A percentile compares a stretch with the other conserved stretches of the same genome.
Evolutionary conservation across 2,113 vertebrate species (phyloP).

Genomic region (Brienomyrus longianalis): DNA sequence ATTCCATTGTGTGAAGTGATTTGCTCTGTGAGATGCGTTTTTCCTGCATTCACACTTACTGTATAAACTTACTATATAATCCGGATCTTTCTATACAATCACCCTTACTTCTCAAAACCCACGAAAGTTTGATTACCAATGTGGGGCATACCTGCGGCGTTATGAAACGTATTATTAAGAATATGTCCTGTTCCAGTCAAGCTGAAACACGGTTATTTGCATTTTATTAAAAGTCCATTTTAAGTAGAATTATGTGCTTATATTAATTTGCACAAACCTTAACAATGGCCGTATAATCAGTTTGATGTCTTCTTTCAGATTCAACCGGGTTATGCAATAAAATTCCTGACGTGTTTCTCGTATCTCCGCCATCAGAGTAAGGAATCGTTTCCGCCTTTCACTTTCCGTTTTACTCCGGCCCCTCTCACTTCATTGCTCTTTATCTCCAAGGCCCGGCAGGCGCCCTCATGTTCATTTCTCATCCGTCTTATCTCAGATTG

Average conservation of each 20-base stretch:
- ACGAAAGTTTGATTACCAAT: background rate
- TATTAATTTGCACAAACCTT: background rate
- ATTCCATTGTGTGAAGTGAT: background rate
- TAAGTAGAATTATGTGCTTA: background rate
- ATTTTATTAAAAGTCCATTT: background rate
- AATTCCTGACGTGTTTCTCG: background rate
- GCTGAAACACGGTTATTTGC: background rate
- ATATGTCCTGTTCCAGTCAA: too few relatives aligned
- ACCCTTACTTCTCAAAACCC: background rate
- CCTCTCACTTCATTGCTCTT: background rate
- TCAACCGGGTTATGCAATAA: background rate
- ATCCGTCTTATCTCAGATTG: slow-evolving; percentile 10
- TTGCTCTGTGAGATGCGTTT: background rate
- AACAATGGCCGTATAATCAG: background rate
- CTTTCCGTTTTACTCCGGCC: background rate
- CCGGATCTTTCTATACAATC: too few relatives aligned
- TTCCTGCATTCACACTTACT: background rate
- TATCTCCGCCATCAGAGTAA: background rate
- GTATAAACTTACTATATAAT: background rate
- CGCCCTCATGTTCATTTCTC: background rate
- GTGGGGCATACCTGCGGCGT: background rate
- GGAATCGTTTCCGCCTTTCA: background rate
- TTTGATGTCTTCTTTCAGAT: background rate
- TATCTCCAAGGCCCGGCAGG: slow-evolving; percentile 7
- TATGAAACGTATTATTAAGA: background rate